Conservation (phyloP, 2,797 vertebrate genomes). For the Coluber constrictor region DNA sequence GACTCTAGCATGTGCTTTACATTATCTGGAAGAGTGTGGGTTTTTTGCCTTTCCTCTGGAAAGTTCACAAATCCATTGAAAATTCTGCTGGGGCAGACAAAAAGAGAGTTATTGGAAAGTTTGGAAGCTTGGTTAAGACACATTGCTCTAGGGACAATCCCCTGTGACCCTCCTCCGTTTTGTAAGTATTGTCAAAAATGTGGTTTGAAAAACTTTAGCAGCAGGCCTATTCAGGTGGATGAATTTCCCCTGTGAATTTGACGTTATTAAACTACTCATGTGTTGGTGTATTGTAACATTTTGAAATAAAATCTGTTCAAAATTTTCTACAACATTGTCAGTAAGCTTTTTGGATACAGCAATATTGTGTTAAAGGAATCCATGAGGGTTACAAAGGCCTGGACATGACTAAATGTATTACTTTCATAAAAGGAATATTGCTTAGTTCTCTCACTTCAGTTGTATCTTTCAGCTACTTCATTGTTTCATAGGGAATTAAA, state of each 20-base stretch:
- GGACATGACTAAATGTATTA: conserved; percentile 41
- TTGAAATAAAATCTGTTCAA: conserved; percentile 30
- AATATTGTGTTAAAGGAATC: conserved; percentile 29
- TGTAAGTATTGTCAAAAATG: not conserved
- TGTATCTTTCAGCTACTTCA: conserved; percentile 25
- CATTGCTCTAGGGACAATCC: not conserved
- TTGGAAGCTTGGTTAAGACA: rapidly evolving
- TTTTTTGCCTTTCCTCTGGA: not conserved
- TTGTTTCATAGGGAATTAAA: conserved; percentile 43
- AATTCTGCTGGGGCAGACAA: not conserved
- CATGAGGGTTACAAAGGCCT: conserved; percentile 19
- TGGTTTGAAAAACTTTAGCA: not conserved
- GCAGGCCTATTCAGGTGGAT: not conserved
- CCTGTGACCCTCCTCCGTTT: not conserved
- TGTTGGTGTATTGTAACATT: conserved; percentile 12
- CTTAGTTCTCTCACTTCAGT: conserved; percentile 47
- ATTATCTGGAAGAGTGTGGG: not conserved
- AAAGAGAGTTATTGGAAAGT: not conserved
- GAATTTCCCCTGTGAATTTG: conserved; percentile 28
- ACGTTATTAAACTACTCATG: conserved; percentile 11
- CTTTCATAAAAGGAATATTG: conserved; percentile 52
- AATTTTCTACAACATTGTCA: conserved; percentile 11
- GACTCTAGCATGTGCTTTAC: not conserved
- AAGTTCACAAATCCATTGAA: not conserved
- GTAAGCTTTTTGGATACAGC: conserved; percentile 22